Evolutionary conservation across 2,113 vertebrate species (phyloP).

Genomic region (Strix uralensis): DNA sequence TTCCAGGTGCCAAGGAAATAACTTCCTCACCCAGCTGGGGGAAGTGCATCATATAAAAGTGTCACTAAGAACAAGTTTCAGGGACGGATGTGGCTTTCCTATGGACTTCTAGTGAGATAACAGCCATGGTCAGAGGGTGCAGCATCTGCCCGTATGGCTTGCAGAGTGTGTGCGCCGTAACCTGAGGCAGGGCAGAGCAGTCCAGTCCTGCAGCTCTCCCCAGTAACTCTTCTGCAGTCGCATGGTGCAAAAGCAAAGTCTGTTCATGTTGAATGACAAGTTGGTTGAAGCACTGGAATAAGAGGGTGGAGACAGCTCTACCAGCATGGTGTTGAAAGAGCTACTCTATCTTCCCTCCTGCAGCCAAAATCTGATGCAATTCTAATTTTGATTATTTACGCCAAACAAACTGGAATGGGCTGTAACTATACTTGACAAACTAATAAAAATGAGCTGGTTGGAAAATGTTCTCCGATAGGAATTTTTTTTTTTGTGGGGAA

Average conservation of each 20-base stretch:
- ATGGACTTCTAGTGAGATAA: not conserved
- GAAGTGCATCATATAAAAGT: fast-evolving
- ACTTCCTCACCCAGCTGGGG: not conserved
- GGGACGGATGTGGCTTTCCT: not conserved
- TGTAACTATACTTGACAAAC: not conserved
- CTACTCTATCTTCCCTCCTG: not conserved
- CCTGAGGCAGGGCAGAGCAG: not conserved
- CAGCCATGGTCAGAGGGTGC: fast-evolving
- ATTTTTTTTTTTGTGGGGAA: not conserved
- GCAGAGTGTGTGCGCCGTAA: not conserved
- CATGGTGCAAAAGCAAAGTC: fast-evolving
- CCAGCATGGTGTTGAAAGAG: not conserved
- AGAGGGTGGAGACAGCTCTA: not conserved
- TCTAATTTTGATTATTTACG: not conserved
- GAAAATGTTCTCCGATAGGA: not conserved
- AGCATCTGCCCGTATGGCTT: not conserved
- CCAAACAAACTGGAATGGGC: not conserved
- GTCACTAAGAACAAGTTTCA: too few relatives aligned
- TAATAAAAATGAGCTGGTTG: not conserved
- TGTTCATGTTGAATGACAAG: not conserved
- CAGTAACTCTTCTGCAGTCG: fast-evolving
- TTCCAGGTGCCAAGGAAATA: not conserved
- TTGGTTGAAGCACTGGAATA: not conserved
- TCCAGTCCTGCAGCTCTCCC: not conserved
- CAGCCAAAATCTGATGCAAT: slow-evolving; percentile 49